These are phyloP conservation scores for Lindbergichthys nudifrons DNA, from an alignment of 2,797 vertebrate genomes.

Conservation along the genomic window DNA sequence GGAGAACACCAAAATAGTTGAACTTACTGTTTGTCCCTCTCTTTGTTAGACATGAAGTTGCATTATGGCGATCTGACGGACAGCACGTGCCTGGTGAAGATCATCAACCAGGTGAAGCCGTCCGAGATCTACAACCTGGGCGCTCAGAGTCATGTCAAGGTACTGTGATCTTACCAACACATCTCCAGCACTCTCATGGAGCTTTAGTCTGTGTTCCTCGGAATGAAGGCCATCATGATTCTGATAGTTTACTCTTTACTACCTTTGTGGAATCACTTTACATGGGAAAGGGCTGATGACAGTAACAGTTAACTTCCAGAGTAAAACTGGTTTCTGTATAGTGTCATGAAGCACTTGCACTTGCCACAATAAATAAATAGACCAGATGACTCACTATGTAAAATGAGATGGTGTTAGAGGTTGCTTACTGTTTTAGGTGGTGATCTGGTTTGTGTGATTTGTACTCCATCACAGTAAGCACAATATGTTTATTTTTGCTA, in stretches of 20 bases:
- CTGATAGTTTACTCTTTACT: neutral
- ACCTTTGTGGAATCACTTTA: neutral
- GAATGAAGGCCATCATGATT: neutral
- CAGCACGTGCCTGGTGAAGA: conserved; percentile 98
- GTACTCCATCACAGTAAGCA: neutral
- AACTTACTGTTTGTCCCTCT: neutral
- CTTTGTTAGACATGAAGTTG: conserved; percentile 92
- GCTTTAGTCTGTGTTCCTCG: neutral
- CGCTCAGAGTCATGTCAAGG: conserved; percentile 99
- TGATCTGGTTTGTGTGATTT: neutral
- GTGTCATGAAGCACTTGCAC: neutral
- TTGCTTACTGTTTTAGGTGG: neutral
- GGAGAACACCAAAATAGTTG: neutral
- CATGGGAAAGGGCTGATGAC: neutral
- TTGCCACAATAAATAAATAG: no score
- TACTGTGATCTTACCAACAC: conserved; percentile 63
- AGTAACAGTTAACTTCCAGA: neutral
- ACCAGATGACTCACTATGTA: neutral
- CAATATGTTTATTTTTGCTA: neutral
- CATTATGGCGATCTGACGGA: conserved; percentile 98
- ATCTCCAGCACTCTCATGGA: neutral
- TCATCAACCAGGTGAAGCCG: conserved; percentile 96
- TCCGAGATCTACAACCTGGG: conserved; percentile 98
- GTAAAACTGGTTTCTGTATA: neutral
- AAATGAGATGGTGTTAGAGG: neutral